Evolutionary conservation across 1,140 invertebrate genomes (phyloP), one percentile per base, ranked within the genome.

Genomic region (Pogonus chalceus): DNA sequence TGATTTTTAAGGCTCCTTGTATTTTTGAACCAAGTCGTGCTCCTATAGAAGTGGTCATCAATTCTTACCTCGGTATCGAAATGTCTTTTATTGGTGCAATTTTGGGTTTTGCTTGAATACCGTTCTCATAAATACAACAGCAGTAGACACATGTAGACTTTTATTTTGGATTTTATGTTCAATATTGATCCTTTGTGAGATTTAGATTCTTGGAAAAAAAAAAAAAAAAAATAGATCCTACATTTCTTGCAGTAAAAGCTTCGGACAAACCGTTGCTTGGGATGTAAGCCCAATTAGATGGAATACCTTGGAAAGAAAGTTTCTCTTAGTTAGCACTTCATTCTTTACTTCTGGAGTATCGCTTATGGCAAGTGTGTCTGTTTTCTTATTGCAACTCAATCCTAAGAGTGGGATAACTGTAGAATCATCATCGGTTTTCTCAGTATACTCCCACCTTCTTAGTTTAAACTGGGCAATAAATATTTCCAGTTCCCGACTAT

Each of bases 31-130:
- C 56, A 2, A 69, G 54, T 53, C 69, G 46, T 16, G 61, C 60
- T 20, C 60, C 67, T 2, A 72, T 64, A 2, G 62, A 48, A 4
- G 66, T 63, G 14, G 63, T 68, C 51, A 71, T 51, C 4, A 73
- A 55, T 58, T 70, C 68, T 2, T 71, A 52, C 47, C 65, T 58
- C 2, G 66, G 67, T 23, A 70, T 63, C 1, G 61, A 65, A 1
- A 62, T 37, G 35, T 56, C 48, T 52, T 66, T 65, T 20, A 57
- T 20, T 7, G 69, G 68, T 7, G 68, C 59, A 0, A 70, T 56
- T 56, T 65, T 47, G n/a, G 60, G 26, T 55, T 70, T 71, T 10
- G 63, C 61, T 18, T 62, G 49, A 2, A 21, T 50, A 2, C 2
- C 24, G 53, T 31, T 65, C 59, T 7, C 57, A 43, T 52, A 56